These are phyloP conservation scores for Scaptomyza hsui DNA, from an alignment of 1,140 invertebrate genomes.

Conservation along the genomic window DNA sequence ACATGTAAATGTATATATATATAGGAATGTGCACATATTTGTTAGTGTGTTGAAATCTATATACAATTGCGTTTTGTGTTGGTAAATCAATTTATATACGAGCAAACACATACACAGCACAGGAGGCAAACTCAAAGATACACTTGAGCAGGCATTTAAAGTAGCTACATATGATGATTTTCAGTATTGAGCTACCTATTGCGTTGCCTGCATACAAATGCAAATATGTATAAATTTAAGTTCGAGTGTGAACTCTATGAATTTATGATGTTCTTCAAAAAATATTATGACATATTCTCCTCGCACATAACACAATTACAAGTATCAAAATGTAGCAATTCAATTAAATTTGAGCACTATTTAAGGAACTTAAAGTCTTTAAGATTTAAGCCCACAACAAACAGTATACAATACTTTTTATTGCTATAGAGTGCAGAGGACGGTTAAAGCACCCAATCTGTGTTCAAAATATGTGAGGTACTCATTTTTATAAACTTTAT, in stretches of 20 bases:
- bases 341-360: too few species aligned
- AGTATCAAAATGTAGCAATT: too few species aligned
- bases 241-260: conserved; percentile 2
- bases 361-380: too few species aligned
- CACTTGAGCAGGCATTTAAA: conserved; percentile 59
- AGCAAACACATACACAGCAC: neutral
- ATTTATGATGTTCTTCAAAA: neutral
- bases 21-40: conserved; percentile 1
- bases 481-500: too few species aligned
- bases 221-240: conserved; percentile 6
- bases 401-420: too few species aligned
- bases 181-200: conserved; percentile 13
- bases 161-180: conserved; percentile 48
- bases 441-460: too few species aligned
- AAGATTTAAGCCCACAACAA: too few species aligned
- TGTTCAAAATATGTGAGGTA: too few species aligned
- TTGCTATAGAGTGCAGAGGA: too few species aligned
- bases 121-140: conserved; percentile 15
- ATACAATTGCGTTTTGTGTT: neutral
- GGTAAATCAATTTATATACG: conserved; percentile 25
- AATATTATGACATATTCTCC: neutral
- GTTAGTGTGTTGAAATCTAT: conserved; percentile 6
- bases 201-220: neutral
- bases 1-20: conserved; percentile 15
- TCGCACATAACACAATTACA: neutral